Evolutionary conservation across 1,140 invertebrate genomes (phyloP), one percentile per base, ranked within the genome.

Genomic region (Meloidogyne floridensis): DNA sequence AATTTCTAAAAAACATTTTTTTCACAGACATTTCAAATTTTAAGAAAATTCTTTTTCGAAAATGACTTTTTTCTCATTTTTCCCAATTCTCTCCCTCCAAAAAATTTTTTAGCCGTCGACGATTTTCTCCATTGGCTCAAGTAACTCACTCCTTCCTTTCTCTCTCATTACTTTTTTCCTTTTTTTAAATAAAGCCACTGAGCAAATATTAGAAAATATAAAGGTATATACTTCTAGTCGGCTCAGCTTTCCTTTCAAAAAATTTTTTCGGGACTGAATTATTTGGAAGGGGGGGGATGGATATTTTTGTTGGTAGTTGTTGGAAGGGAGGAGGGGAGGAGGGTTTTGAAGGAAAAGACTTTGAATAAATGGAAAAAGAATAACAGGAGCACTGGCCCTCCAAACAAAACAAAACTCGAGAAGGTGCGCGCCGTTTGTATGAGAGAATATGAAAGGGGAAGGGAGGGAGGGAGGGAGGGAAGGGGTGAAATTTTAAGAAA

Each of bases 401-500:
- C 10, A 4, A 65, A 65, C 15, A 65, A 32, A 32, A 65, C 15
- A 54, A 65, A 65, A 65, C 59, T 65, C 59, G 59, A 65, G 59
- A 65, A 65, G 59, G 59, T 65, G 59, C 59, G 59, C 59, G 59
- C 59, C 7, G 59, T n/a, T 15, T 65, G 59, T 65, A 8, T 65
- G 59, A 65, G 59, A 65, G 59, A 65, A 65, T 65, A 32, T 32
- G 32, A 32, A 32, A 32, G 32, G 32, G 32, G 32, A 32, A 32
- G 32, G 32, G 32, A 32, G 32, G 32, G 32, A 32, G 32, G 32
- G 32, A 32, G 32, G 32, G 32, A 32, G 2, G 59, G 59, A n/a
- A 65, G 59, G n/a, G 59, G 59, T 65, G 15, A 65, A 65, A 65
- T 65, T 65, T 65, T 65, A n/a, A 65, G 59, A 65, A 65, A n/a